Conservation (phyloP, 2,888 invertebrate genomes). For the Platypus cylindrus region DNA sequence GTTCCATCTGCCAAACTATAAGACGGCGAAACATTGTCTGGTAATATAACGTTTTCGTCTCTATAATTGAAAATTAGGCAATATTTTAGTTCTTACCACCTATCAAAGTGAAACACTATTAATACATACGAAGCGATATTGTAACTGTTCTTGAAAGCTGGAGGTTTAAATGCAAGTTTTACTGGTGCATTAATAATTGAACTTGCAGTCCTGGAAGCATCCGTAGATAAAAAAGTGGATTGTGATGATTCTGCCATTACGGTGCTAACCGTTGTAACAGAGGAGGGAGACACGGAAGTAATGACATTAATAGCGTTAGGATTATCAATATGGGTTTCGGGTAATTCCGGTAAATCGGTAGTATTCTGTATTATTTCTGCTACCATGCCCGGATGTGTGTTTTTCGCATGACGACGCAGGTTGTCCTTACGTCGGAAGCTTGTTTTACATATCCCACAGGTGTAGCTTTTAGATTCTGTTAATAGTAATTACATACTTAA, state of each 20-base stretch:
- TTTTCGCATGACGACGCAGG: conserved; percentile 59
- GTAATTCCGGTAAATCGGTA: conserved; percentile 15
- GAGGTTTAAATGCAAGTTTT: conserved; percentile 36
- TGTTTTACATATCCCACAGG: conserved; percentile 57
- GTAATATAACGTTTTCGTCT: too few species aligned
- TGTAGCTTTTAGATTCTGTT: conserved; percentile 53
- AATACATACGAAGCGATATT: conserved; percentile 34
- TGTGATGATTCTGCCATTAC: conserved; percentile 8
- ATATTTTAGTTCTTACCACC: too few species aligned
- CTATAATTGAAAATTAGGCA: too few species aligned
- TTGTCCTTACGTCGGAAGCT: conserved; percentile 67
- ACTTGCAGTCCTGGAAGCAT: conserved; percentile 15
- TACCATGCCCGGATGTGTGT: conserved; percentile 51
- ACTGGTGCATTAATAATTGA: conserved; percentile 41
- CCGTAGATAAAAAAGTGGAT: conserved; percentile 12
- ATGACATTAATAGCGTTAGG: conserved; percentile 36
- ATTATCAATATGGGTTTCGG: conserved; percentile 27
- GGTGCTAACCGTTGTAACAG: conserved; percentile 15
- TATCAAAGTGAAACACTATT: too few species aligned
- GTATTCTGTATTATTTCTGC: conserved; percentile 25
- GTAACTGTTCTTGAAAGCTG: conserved; percentile 34
- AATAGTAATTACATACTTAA: conserved; percentile 5
- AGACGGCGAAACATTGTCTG: too few species aligned
- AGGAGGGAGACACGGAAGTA: conserved; percentile 27
- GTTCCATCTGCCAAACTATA: too few species aligned